Percentiles rank a stretch among this genome's conserved stretches.
These are phyloP conservation scores for Cotesia glomerata DNA, from an alignment of 1,140 invertebrate species.

Conservation along the genomic window DNA sequence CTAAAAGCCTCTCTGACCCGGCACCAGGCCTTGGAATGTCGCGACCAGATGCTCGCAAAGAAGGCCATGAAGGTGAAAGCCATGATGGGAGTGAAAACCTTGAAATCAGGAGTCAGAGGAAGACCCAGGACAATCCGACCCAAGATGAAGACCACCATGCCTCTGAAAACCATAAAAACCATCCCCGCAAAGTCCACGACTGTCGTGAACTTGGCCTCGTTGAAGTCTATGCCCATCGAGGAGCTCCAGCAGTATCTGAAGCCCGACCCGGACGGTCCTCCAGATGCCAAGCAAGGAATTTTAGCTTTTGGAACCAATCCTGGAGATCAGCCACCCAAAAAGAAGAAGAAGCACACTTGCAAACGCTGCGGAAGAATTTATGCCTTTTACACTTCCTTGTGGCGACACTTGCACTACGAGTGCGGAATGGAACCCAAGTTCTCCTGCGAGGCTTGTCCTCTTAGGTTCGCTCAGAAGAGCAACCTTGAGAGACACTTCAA, in stretches of 20 bases:
- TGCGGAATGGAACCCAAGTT: constrained; percentile 66
- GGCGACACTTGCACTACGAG: constrained; percentile 66
- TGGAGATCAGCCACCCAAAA: background rate
- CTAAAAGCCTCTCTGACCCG: constrained; percentile 57
- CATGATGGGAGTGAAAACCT: background rate
- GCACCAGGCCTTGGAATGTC: constrained; percentile 60
- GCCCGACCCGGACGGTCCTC: background rate
- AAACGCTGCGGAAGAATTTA: constrained; percentile 60
- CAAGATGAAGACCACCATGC: constrained; percentile 7
- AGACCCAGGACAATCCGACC: constrained; percentile 2
- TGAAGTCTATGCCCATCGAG: background rate
- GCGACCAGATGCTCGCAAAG: background rate
- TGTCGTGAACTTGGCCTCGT: background rate
- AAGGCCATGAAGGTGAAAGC: background rate
- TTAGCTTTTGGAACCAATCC: background rate
- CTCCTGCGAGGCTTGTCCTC: constrained; percentile 56
- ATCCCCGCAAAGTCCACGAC: background rate
- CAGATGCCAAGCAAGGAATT: background rate
- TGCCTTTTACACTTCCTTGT: constrained; percentile 60
- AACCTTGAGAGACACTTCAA: constrained; percentile 58
- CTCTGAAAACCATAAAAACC: constrained; percentile 7
- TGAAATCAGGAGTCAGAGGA: constrained; percentile 10
- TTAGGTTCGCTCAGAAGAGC: constrained; percentile 60
- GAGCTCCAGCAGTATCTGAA: constrained; percentile 1
- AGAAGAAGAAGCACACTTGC: constrained; percentile 59